Base-by-base conservation (phyloP, 1,140 invertebrate genomes). In the Panagrolaimus sp. region DNA sequence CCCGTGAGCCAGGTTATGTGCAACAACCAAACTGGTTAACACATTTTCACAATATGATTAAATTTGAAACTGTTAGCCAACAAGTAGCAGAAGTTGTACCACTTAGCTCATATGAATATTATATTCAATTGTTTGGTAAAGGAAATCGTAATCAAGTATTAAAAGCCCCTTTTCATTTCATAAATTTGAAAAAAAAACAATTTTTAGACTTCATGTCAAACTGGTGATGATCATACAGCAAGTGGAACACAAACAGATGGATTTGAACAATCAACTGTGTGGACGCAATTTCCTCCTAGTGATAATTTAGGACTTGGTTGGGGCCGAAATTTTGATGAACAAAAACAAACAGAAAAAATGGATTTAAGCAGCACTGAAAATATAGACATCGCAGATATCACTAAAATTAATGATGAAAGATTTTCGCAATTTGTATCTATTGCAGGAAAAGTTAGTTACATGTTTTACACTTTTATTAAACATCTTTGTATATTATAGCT, bases 121-220 rank as follows among this genome's bases (percentile, higher is more conserved):
- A 57, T 57, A 57, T 57, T 20, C 51, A 57, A 27, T 20, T 57
- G n/a, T 57, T 57, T 57, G 51, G 51, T 25, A 57, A 57, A 27
- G 51, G 51, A 9, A 27, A 27, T 9, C 51, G 27, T 25, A 27
- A 25, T 57, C 51, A 57, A 57, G 51, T 57, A 57, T 38, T 2
- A 4, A 38, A 38, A 38, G 31, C 2, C 4, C 5, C n/a, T 5
- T 57, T 25, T 4, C 5, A 16, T 23, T 13, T n/a, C 1, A 13
- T 16, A 13, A 57, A 23, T 25, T 20, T 57, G 8, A 23, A n/a
- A n/a, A n/a, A n/a, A n/a, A n/a, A 57, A 57, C 14, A 4, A 23
- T 4, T 57, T 57, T 25, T 13, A 57, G 51, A 27, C 51, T 25
- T 57, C 51, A 0, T 20, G 20, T 0, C 51, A 57, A 57, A 57